Evolutionary conservation across 37 sponge, comb jelly and placozoan species (phyloP).

Genomic region (Tethya wilhelma): DNA sequence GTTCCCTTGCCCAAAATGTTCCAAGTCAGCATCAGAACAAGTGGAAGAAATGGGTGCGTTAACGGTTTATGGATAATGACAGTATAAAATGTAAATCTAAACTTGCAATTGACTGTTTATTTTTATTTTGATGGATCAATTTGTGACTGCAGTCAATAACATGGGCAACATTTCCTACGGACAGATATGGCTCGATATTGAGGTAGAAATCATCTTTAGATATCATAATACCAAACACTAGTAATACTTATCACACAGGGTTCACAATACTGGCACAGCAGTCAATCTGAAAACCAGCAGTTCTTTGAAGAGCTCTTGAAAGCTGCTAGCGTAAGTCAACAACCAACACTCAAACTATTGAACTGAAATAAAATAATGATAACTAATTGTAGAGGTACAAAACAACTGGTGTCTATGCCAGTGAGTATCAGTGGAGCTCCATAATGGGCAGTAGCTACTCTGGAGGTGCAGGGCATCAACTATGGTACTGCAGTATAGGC

Average conservation of each 20-base stretch:
- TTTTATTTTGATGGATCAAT: not conserved
- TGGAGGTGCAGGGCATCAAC: constrained; percentile 62
- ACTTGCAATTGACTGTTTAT: no score
- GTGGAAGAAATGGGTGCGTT: constrained; percentile 81
- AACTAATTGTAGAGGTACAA: constrained; percentile 51
- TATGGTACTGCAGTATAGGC: constrained; percentile 56
- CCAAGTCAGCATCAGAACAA: constrained; percentile 62
- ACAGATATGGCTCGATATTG: constrained; percentile 84
- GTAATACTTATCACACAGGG: constrained; percentile 36
- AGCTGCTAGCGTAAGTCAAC: constrained; percentile 61
- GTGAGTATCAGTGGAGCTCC: constrained; percentile 78
- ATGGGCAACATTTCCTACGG: constrained; percentile 63
- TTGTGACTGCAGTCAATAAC: constrained; percentile 30
- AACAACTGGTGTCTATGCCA: constrained; percentile 83
- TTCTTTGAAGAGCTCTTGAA: constrained; percentile 77
- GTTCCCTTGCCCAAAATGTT: constrained; percentile 87
- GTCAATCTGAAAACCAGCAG: constrained; percentile 53
- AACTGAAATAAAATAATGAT: not conserved
- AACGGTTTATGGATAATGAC: no score
- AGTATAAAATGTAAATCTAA: no score
- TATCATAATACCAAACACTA: not conserved
- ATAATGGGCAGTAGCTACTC: constrained; percentile 81
- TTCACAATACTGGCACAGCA: constrained; percentile 57
- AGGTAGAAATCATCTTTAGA: constrained; percentile 44
- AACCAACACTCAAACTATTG: not conserved